A percentile compares a stretch with the other conserved stretches of the same genome.
Conservation (phyloP, 2,888 invertebrate species). For the Dione vanillae region DNA sequence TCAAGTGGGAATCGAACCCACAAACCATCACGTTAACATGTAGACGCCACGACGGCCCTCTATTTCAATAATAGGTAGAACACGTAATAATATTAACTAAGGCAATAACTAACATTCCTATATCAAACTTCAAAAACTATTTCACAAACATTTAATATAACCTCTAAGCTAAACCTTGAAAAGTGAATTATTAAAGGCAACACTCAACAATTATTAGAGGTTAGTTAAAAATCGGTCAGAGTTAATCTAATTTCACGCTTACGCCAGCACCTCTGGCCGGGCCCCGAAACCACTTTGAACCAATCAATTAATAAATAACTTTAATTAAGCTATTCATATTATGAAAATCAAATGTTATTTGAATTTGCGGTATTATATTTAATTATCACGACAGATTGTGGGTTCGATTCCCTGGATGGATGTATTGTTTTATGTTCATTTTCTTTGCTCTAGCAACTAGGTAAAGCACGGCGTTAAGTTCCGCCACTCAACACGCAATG, state of each 20-base stretch:
- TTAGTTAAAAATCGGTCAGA: constrained; percentile 31
- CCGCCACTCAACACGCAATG: too few species aligned
- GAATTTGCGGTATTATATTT: background rate
- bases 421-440: too few species aligned
- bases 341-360: constrained; percentile 9
- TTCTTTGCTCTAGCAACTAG: too few species aligned
- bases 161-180: constrained; percentile 22
- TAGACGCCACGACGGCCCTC: background rate
- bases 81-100: too few species aligned
- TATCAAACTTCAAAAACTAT: too few species aligned
- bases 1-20: background rate
- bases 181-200: constrained; percentile 4
- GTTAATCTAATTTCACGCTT: constrained; percentile 32
- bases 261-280: constrained; percentile 14
- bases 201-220: constrained; percentile 26
- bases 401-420: too few species aligned
- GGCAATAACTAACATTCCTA: too few species aligned
- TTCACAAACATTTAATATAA: background rate
- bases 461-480: too few species aligned
- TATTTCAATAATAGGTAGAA: background rate
- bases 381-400: background rate
- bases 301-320: constrained; percentile 25
- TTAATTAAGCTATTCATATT: constrained; percentile 21
- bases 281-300: constrained; percentile 3
- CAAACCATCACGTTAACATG: background rate